A percentile compares a stretch with the other conserved stretches of the same genome.
phyloP scores from a whole-genome alignment of 1,140 invertebrate species.

The Lethrus apterus region DNA sequence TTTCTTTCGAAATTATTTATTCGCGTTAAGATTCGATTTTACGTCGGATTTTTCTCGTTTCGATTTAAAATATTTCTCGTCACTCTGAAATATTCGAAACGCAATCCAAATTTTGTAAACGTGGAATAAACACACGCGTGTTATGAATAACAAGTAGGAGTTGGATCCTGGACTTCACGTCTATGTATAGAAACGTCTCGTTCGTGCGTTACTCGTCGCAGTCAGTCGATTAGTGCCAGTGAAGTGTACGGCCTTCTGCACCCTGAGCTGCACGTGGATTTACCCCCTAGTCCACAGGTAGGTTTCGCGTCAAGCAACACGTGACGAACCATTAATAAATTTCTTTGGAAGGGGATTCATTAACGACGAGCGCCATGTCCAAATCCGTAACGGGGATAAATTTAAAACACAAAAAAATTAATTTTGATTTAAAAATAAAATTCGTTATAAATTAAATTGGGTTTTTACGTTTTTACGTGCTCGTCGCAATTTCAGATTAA shows the following conservation, averaged over 20 bases:
- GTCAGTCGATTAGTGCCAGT: slow-evolving; percentile 34
- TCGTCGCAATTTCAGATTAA: background rate
- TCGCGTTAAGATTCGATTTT: no score
- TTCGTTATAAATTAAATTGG: background rate
- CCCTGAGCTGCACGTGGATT: slow-evolving; percentile 27
- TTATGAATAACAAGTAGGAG: no score
- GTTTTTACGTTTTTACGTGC: background rate
- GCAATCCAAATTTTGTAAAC: no score
- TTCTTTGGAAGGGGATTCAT: background rate
- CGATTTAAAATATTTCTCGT: no score
- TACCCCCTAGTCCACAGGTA: slow-evolving; percentile 36
- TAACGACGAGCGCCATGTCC: slow-evolving; percentile 2
- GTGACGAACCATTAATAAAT: slow-evolving; percentile 5
- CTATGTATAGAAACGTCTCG: slow-evolving; percentile 30
- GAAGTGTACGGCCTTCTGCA: slow-evolving; percentile 29
- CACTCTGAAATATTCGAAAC: no score
- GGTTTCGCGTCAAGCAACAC: slow-evolving; percentile 17
- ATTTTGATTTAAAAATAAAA: background rate
- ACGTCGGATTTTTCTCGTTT: no score
- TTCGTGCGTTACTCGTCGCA: slow-evolving; percentile 15
- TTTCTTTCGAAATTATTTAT: no score
- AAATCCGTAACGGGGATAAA: background rate
- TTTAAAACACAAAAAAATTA: background rate
- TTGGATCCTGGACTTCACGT: no score
- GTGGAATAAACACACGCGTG: no score